Evolutionary conservation across 2,797 vertebrate species (phyloP).

Genomic region (Masticophis lateralis): DNA sequence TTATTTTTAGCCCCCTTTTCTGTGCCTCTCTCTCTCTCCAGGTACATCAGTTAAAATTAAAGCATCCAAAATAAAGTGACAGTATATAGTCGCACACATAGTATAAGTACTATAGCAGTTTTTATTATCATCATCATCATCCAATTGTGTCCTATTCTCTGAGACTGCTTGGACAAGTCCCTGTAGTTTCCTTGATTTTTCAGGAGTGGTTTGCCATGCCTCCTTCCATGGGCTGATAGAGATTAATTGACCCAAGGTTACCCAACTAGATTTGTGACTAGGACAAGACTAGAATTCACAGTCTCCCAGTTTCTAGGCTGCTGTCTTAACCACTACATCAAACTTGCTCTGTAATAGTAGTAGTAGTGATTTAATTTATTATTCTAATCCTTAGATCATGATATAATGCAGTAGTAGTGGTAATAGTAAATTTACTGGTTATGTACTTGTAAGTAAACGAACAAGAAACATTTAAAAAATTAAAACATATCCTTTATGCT

Average conservation of each 20-base stretch:
- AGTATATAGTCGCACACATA: neutral
- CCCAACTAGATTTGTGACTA: neutral
- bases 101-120: neutral
- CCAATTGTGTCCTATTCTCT: neutral
- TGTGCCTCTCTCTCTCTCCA: neutral
- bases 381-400: neutral
- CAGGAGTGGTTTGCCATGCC: neutral
- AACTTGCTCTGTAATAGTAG: neutral
- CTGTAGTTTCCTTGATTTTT: neutral
- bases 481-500: neutral
- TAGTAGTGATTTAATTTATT: neutral
- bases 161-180: neutral
- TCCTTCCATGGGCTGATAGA: neutral
- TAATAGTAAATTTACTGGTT: neutral
- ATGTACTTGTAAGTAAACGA: neutral
- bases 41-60: neutral
- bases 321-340: neutral
- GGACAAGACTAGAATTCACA: neutral
- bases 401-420: neutral
- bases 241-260: neutral
- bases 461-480: neutral
- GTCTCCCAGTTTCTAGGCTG: neutral
- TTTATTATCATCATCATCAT: too few species aligned
- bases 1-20: neutral
- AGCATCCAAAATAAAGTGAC: neutral